Conservation (phyloP, 1,140 invertebrate genomes). For the Neodiprion lecontei region DNA sequence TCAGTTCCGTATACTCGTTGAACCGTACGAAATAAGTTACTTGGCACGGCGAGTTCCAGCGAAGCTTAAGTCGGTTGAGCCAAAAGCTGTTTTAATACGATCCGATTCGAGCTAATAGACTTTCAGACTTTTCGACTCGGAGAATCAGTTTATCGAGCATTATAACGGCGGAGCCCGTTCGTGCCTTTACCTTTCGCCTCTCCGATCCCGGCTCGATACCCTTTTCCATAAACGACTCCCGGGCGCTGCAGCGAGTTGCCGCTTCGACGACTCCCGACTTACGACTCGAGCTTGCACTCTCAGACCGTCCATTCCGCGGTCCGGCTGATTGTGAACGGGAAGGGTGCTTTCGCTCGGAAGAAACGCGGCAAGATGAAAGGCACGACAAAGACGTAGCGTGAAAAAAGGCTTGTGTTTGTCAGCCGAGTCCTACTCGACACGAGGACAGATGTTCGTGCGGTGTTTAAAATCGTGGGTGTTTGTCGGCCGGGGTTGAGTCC, state of each 20-base stretch:
- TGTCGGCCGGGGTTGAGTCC: neutral
- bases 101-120: conserved; percentile 4
- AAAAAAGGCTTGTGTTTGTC: neutral
- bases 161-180: neutral
- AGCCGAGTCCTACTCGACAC: neutral
- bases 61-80: conserved; percentile 5
- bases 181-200: too few species aligned
- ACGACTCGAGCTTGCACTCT: too few species aligned
- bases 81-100: conserved; percentile 3
- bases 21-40: conserved; percentile 1
- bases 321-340: too few species aligned
- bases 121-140: conserved; percentile 1
- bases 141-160: neutral
- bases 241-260: too few species aligned
- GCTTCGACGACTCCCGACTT: too few species aligned
- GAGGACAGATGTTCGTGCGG: neutral
- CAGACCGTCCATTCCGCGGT: too few species aligned
- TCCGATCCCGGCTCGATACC: too few species aligned
- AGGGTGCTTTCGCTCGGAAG: too few species aligned
- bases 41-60: conserved; percentile 1
- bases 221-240: too few species aligned
- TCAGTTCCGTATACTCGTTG: neutral
- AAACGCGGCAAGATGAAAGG: too few species aligned
- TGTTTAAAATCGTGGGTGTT: neutral
- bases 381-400: neutral